These are phyloP conservation scores for Hyles lineata DNA, from an alignment of 2,888 invertebrate species.

Conservation along the genomic window DNA sequence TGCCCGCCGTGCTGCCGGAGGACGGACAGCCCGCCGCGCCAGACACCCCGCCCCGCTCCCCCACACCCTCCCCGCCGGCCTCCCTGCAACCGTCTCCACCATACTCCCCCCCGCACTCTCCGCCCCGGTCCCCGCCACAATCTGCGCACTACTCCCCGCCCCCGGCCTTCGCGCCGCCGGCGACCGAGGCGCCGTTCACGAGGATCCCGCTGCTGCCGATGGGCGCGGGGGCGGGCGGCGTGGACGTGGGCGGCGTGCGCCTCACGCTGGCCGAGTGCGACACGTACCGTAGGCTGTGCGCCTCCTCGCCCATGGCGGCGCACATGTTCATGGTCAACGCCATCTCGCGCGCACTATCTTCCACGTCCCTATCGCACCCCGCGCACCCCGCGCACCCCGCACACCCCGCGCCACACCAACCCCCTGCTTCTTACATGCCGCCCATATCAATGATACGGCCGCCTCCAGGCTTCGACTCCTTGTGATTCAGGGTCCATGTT, in stretches of 20 bases:
- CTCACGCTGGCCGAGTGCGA: constrained; percentile 59
- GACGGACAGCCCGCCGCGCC: constrained; percentile 30
- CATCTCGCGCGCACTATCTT: constrained; percentile 42
- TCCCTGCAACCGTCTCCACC: constrained; percentile 25
- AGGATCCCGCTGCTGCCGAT: constrained; percentile 8
- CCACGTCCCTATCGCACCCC: constrained; percentile 14
- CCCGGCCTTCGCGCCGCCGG: background rate
- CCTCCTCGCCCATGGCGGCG: constrained; percentile 58
- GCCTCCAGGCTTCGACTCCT: constrained; percentile 46
- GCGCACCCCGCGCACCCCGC: constrained; percentile 33
- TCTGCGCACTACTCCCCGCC: constrained; percentile 8
- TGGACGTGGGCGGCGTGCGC: constrained; percentile 39
- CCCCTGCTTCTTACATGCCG: background rate
- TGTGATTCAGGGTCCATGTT: background rate
- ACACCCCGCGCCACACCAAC: constrained; percentile 37
- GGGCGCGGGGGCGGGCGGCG: constrained; percentile 21
- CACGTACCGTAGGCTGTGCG: constrained; percentile 55
- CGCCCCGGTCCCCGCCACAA: constrained; percentile 24
- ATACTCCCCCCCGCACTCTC: constrained; percentile 1
- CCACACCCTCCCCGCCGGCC: constrained; percentile 10
- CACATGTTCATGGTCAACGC: constrained; percentile 62
- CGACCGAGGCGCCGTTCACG: constrained; percentile 3
- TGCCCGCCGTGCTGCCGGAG: constrained; percentile 55
- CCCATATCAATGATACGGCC: constrained; percentile 33
- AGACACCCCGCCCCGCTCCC: constrained; percentile 26